Evolutionary conservation across 2,888 invertebrate genomes (phyloP), one percentile per base, ranked within the genome.

Genomic region (Caenorhabditis japonica): DNA sequence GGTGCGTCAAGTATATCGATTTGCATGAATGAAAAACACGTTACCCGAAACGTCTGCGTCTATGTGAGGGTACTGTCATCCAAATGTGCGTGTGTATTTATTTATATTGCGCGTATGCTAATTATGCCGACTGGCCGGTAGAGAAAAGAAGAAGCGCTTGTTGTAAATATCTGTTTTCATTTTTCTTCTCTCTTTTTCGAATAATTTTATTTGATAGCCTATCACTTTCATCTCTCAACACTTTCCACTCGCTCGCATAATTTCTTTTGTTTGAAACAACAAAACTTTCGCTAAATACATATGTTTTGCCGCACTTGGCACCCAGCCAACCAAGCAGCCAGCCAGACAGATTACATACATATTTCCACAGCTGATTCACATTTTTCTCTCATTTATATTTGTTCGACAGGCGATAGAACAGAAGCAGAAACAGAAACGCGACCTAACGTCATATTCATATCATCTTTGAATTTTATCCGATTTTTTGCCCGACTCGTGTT

Each of bases 21-120:
- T 44, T 39, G 56, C 66, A 66, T 56, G n/a, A n/a, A n/a, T n/a
- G 66, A 25, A 30, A 66, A 66, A 66, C 66, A 56, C 55, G 30
- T 30, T 30, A 43, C 36, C 43, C 36, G 58, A 46, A 38, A 38
- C 34, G 19, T 49, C 66, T 56, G 55, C 56, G 66, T 66, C 66
- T 56, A 19, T 53, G 47, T n/a, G 5, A n/a, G 27, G 44, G 7
- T 17, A 23, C n/a, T 46, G 44, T 19, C 41, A 5, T 12, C 7
- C 19, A 19, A 4, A 1, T 21, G 19, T 19, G 3, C 23, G 41
- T 33, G 49, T 49, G 34, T 66, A 56, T 47, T 30, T 62, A 52
- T 64, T 49, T 66, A 51, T 66, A 66, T 66, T 66, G 55, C 64
- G 64, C 64, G 49, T 66, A 66, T 66, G 56, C 66, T 60, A 60